phyloP scores from a whole-genome alignment of 2,797 vertebrate genomes.

The Tauraco hartlaubi region DNA sequence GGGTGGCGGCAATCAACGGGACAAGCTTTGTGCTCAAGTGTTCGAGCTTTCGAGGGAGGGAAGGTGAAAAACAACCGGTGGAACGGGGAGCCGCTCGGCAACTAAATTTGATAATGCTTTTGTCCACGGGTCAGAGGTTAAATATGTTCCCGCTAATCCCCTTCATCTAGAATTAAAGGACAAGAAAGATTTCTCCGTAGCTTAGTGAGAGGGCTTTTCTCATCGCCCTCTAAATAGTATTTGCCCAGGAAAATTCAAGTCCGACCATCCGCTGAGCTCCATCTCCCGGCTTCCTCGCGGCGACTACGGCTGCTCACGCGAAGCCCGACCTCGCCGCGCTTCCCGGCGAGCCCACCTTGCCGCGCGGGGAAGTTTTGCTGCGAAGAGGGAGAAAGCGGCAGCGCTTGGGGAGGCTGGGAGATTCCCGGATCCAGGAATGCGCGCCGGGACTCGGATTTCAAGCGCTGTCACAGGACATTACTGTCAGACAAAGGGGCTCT shows the following conservation, averaged over 20 bases:
- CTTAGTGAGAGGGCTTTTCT: slow-evolving; percentile 83
- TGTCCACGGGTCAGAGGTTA: slow-evolving; percentile 93
- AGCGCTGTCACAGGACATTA: slow-evolving; percentile 76
- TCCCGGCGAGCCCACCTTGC: neutral
- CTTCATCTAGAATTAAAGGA: slow-evolving; percentile 92
- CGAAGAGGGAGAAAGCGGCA: neutral
- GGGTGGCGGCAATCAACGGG: too few relatives aligned
- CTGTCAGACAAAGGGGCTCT: slow-evolving; percentile 72
- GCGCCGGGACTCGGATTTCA: slow-evolving; percentile 58
- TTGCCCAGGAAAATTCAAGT: slow-evolving; percentile 87
- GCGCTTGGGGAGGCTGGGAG: slow-evolving; percentile 41
- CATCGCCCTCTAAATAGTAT: slow-evolving; percentile 84
- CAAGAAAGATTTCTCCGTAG: slow-evolving; percentile 88
- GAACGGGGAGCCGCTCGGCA: slow-evolving; percentile 84
- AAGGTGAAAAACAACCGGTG: neutral
- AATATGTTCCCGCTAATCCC: slow-evolving; percentile 93
- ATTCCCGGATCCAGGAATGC: slow-evolving; percentile 57
- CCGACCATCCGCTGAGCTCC: neutral
- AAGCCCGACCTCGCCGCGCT: neutral
- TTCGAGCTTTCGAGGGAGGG: neutral
- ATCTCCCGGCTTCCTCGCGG: neutral
- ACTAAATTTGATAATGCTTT: slow-evolving; percentile 92
- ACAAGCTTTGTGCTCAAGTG: too few relatives aligned
- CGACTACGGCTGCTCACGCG: rapidly evolving
- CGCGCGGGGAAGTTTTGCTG: neutral